Evolutionary conservation across 2,888 invertebrate genomes (phyloP).

Genomic region (Linyphia triangularis): DNA sequence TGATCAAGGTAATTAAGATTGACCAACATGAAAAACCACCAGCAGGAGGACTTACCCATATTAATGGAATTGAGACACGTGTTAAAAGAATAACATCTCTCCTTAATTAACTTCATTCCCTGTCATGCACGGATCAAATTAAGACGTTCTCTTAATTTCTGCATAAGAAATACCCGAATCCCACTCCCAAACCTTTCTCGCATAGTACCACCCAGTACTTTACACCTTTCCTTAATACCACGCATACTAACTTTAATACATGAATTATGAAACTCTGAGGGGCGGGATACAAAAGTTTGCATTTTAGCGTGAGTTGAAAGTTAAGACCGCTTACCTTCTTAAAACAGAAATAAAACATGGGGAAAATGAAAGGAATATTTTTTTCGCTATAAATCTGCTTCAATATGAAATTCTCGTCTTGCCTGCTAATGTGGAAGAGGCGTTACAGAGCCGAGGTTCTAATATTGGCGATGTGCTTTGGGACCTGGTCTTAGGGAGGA

Average conservation of each 20-base stretch:
- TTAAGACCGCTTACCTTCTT: conserved; percentile 54
- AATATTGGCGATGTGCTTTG: conserved; percentile 30
- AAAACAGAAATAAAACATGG: conserved; percentile 11
- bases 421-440: conserved; percentile 25
- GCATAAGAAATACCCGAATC: neutral
- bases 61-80: neutral
- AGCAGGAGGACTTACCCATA: too few relatives aligned
- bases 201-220: neutral
- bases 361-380: neutral
- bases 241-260: conserved; percentile 25
- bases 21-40: neutral
- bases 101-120: neutral
- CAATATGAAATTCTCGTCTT: conserved; percentile 37
- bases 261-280: conserved; percentile 47
- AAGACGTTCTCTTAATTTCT: neutral
- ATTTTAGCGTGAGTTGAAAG: conserved; percentile 34
- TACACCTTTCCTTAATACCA: conserved; percentile 12
- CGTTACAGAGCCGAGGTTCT: conserved; percentile 29
- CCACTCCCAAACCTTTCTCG: neutral
- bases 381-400: neutral
- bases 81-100: neutral
- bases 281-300: neutral
- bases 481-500: conserved; percentile 7
- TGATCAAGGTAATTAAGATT: neutral
- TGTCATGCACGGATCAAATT: neutral